Conservation (phyloP, 1,140 invertebrate genomes). For the Hyles vespertilio region DNA sequence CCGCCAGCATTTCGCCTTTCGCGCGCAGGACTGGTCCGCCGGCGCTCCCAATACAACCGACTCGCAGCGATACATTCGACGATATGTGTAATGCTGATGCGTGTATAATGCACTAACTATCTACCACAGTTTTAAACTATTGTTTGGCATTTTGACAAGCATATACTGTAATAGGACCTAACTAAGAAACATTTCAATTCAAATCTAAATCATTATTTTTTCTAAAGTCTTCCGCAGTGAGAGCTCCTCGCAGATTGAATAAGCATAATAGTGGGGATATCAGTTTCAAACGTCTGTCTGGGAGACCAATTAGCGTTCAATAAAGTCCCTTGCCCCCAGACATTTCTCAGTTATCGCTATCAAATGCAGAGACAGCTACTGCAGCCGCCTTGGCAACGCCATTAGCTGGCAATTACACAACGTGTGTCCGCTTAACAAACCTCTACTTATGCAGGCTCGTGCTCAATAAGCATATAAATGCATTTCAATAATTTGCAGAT, state of each 20-base stretch:
- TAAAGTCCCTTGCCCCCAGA: constrained; percentile 53
- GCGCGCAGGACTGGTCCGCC: constrained; percentile 54
- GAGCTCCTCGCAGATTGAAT: no score
- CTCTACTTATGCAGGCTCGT: constrained; percentile 6
- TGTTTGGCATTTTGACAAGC: no score
- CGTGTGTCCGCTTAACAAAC: constrained; percentile 17
- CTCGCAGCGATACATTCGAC: constrained; percentile 16
- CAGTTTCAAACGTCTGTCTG: constrained; percentile 50
- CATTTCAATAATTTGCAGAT: no score
- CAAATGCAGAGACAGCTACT: constrained; percentile 28
- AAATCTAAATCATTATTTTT: no score
- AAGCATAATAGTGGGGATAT: no score
- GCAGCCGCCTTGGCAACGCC: constrained; percentile 40
- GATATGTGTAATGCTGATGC: constrained; percentile 15
- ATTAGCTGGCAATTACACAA: constrained; percentile 50
- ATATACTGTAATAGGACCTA: no score
- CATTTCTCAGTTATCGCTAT: constrained; percentile 48
- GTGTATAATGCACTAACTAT: constrained; percentile 15
- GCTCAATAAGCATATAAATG: no score
- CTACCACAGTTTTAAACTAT: no score
- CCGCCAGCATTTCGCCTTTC: constrained; percentile 71
- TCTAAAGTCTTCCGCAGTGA: no score
- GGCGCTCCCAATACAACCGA: constrained; percentile 52
- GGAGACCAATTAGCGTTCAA: constrained; percentile 57
- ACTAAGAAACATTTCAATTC: no score